Conservation (phyloP, 2,797 vertebrate genomes). For the Cryptoprocta ferox region DNA sequence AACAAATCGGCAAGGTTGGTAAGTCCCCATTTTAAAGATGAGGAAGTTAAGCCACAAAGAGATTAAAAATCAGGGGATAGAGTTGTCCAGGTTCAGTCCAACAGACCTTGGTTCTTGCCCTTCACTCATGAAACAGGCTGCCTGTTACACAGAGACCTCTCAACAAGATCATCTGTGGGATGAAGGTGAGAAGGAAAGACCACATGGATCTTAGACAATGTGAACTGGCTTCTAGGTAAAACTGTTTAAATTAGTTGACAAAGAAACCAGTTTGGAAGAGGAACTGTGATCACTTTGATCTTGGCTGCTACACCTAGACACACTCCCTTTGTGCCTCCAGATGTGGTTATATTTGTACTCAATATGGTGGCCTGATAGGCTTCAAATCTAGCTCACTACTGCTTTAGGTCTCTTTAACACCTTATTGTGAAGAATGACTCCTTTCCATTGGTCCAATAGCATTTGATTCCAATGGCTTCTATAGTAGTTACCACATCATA, state of each 20-base stretch:
- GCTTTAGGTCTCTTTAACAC: neutral
- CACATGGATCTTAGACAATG: accelerated
- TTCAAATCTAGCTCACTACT: neutral
- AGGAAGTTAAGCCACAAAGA: neutral
- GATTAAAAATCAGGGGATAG: neutral
- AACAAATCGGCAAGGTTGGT: neutral
- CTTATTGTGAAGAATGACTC: neutral
- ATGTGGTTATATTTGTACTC: neutral
- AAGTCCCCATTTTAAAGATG: neutral
- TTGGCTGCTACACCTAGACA: neutral
- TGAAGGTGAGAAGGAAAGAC: neutral
- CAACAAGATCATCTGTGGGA: neutral
- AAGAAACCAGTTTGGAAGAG: neutral
- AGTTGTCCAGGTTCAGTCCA: neutral
- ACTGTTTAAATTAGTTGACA: neutral
- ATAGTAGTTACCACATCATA: neutral
- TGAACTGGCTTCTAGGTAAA: neutral
- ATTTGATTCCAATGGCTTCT: neutral
- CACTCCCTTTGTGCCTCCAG: neutral
- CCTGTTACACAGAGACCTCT: neutral
- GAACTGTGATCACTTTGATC: neutral
- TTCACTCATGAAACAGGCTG: neutral
- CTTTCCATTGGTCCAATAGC: neutral
- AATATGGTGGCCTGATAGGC: neutral
- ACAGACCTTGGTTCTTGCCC: neutral